Conservation (phyloP, 2,113 vertebrate genomes). For the Myotis yumanensis region DNA sequence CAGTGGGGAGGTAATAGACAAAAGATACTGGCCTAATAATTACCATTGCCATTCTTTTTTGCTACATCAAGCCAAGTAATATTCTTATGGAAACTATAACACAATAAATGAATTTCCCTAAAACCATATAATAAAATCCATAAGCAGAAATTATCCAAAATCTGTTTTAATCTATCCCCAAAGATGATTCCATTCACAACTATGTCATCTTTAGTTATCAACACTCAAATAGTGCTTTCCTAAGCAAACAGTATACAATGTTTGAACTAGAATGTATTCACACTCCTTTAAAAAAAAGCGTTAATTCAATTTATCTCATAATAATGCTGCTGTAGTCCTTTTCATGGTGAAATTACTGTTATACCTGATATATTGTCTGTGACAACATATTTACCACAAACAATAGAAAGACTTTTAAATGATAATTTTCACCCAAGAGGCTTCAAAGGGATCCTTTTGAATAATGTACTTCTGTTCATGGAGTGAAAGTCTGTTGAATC, state of each 20-base stretch:
- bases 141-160: neutral
- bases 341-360: neutral
- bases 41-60: neutral
- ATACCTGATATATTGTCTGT: neutral
- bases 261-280: neutral
- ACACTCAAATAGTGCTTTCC: neutral
- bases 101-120: neutral
- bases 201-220: neutral
- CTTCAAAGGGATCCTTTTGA: constrained; percentile 22
- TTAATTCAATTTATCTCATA: constrained; percentile 23
- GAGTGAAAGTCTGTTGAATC: neutral
- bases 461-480: neutral
- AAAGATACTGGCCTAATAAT: neutral
- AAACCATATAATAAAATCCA: neutral
- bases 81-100: neutral
- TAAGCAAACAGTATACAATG: neutral
- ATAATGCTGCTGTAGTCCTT: neutral
- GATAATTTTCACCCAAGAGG: constrained; percentile 11
- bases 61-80: neutral
- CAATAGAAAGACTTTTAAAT: constrained; percentile 25
- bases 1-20: neutral
- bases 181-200: neutral
- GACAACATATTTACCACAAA: constrained; percentile 47
- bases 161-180: neutral
- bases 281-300: neutral